Evolutionary conservation across 2,888 invertebrate genomes (phyloP).

Genomic region (Pristionchus entomophagus): DNA sequence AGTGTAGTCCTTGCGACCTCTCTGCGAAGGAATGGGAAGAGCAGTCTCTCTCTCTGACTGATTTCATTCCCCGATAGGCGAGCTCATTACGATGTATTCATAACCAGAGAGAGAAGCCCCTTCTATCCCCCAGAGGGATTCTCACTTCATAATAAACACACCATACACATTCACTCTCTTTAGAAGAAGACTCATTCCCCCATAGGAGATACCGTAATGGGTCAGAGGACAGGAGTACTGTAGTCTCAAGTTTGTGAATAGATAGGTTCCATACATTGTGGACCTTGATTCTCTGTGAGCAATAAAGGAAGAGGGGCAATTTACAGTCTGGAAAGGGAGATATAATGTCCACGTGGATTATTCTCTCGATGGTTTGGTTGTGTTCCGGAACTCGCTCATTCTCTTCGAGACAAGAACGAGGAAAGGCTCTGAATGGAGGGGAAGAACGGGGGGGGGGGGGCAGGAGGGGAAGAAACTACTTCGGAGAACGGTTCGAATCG

Average conservation of each 20-base stretch:
- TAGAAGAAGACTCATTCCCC: not conserved
- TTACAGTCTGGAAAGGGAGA: not conserved
- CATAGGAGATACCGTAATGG: not conserved
- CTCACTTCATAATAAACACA: constrained; percentile 15
- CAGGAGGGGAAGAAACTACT: no score
- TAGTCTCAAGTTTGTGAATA: not conserved
- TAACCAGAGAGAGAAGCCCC: not conserved
- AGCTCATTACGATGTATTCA: constrained; percentile 11
- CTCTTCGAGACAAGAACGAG: not conserved
- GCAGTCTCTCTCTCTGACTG: not conserved
- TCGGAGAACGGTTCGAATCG: not conserved
- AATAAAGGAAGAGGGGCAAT: not conserved
- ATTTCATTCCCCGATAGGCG: constrained; percentile 3
- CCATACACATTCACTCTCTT: not conserved
- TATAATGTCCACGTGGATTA: not conserved
- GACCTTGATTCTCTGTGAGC: not conserved
- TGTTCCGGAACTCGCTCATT: constrained; percentile 12
- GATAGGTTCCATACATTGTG: not conserved
- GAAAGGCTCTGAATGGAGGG: no score
- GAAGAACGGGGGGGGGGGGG: no score
- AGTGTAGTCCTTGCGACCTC: constrained; percentile 12
- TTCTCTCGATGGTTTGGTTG: not conserved
- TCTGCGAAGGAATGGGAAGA: not conserved
- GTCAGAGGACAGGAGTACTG: not conserved
- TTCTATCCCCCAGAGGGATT: not conserved